These are phyloP conservation scores for Coptotermes formosanus DNA, from an alignment of 1,140 invertebrate genomes.

Conservation along the genomic window DNA sequence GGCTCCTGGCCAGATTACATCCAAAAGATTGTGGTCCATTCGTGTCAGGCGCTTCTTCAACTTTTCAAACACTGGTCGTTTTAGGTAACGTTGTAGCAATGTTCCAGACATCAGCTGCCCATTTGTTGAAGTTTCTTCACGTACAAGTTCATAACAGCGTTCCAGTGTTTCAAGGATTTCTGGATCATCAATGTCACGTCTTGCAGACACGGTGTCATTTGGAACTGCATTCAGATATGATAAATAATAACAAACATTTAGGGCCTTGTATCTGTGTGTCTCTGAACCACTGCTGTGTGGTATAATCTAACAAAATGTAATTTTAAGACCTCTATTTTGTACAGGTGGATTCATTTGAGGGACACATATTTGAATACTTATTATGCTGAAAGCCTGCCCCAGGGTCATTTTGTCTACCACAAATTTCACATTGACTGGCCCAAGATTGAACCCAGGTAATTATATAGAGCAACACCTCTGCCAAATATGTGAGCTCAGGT, in stretches of 20 bases:
- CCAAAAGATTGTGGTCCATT: slow-evolving; percentile 75
- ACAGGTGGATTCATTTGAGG: too few relatives aligned
- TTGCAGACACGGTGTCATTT: slow-evolving; percentile 65
- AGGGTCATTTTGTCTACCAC: too few relatives aligned
- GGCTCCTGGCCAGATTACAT: slow-evolving; percentile 77
- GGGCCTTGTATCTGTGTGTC: background rate
- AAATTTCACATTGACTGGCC: too few relatives aligned
- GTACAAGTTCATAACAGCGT: slow-evolving; percentile 65
- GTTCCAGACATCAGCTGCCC: slow-evolving; percentile 55
- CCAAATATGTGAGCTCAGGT: too few relatives aligned
- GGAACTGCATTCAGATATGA: slow-evolving; percentile 53
- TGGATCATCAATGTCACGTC: slow-evolving; percentile 63
- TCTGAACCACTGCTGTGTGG: background rate
- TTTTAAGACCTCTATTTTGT: too few relatives aligned
- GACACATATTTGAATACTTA: too few relatives aligned
- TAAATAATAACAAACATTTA: background rate
- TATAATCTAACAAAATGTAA: too few relatives aligned
- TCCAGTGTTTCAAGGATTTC: slow-evolving; percentile 68
- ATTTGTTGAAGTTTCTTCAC: slow-evolving; percentile 58
- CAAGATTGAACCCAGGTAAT: too few relatives aligned
- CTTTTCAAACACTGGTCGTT: slow-evolving; percentile 63
- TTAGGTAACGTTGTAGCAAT: slow-evolving; percentile 64
- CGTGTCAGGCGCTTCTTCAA: slow-evolving; percentile 68
- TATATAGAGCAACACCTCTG: too few relatives aligned
- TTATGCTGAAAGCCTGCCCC: too few relatives aligned